phyloP scores from a whole-genome alignment of 2,113 vertebrate species.

The Larimichthys polyactis region DNA sequence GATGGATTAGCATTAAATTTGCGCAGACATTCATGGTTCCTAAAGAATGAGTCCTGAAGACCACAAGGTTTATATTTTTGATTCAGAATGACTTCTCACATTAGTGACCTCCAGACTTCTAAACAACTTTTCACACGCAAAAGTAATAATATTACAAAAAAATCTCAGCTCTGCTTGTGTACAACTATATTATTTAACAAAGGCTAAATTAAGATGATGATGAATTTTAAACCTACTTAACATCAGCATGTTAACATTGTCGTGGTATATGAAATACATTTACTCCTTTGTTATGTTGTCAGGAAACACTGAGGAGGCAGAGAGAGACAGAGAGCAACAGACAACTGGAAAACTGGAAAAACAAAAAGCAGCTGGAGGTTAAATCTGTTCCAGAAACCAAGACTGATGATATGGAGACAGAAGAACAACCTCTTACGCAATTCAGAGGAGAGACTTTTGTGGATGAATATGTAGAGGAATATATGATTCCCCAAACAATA shows the following conservation, averaged over 20 bases:
- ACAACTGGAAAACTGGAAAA: slow-evolving; percentile 49
- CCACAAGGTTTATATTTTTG: too few relatives aligned
- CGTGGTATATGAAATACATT: background rate
- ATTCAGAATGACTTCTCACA: too few relatives aligned
- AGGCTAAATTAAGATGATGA: too few relatives aligned
- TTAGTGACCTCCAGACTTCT: too few relatives aligned
- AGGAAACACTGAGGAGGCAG: slow-evolving; percentile 73
- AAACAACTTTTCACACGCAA: too few relatives aligned
- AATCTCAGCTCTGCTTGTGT: too few relatives aligned
- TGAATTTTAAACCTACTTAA: background rate
- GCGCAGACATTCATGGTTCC: background rate
- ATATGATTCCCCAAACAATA: background rate
- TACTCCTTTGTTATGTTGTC: background rate
- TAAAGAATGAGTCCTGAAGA: too few relatives aligned
- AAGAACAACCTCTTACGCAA: slow-evolving; percentile 21
- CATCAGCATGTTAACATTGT: background rate
- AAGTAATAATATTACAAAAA: too few relatives aligned
- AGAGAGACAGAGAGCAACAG: slow-evolving; percentile 63
- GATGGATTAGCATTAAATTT: background rate
- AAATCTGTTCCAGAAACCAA: slow-evolving; percentile 21
- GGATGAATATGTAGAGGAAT: slow-evolving; percentile 38
- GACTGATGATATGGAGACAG: slow-evolving; percentile 16
- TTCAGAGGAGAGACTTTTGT: slow-evolving; percentile 29
- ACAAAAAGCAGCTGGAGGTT: slow-evolving; percentile 16
- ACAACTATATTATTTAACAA: background rate